These are phyloP conservation scores for Brachionus koreanus DNA, from an alignment of 1,140 invertebrate species.

Conservation along the genomic window DNA sequence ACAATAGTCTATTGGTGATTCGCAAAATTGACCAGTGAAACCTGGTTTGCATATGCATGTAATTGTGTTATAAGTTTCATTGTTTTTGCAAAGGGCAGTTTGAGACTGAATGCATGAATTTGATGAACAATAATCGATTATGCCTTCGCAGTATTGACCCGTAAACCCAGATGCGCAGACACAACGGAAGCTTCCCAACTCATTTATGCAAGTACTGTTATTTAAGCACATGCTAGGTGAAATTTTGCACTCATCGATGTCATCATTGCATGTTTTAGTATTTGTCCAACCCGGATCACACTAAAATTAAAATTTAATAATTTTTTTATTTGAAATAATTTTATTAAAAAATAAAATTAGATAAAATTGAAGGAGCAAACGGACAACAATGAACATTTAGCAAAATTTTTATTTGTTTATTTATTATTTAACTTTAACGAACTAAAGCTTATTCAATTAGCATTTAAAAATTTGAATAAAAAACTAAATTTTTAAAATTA, in stretches of 20 bases:
- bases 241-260: constrained; percentile 41
- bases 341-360: too few species aligned
- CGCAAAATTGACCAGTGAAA: constrained; percentile 47
- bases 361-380: too few species aligned
- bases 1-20: constrained; percentile 47
- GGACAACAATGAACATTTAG: too few species aligned
- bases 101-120: constrained; percentile 66
- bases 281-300: constrained; percentile 44
- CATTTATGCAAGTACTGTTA: constrained; percentile 53
- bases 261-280: constrained; percentile 30
- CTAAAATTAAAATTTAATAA: not conserved
- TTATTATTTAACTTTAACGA: too few species aligned
- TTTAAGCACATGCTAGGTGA: not conserved
- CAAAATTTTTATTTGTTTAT: too few species aligned
- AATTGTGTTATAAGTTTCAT: not conserved
- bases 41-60: constrained; percentile 46
- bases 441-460: too few species aligned
- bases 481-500: too few species aligned
- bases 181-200: constrained; percentile 49
- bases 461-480: too few species aligned
- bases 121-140: constrained; percentile 67
- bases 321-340: too few species aligned
- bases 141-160: constrained; percentile 70
- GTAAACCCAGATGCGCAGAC: constrained; percentile 43
- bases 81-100: not conserved